phyloP scores from a whole-genome alignment of 1,140 invertebrate genomes.

The Brachionus koreanus region DNA sequence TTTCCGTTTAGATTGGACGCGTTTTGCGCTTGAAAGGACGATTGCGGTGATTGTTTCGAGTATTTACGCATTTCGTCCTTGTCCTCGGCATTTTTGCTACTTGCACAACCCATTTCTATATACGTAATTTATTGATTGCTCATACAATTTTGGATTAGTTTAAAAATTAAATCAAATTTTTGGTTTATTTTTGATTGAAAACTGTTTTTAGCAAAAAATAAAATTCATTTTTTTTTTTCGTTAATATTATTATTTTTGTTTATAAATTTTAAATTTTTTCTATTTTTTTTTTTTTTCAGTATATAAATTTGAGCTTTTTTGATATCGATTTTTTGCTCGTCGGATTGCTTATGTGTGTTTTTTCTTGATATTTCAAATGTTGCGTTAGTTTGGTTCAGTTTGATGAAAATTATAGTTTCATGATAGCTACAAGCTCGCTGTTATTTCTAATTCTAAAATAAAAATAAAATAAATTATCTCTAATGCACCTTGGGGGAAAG shows the following conservation, averaged over 20 bases:
- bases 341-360: not conserved
- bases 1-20: conserved; percentile 13
- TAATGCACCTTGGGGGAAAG: not conserved
- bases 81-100: conserved; percentile 40
- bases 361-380: not conserved
- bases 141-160: not conserved
- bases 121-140: not conserved
- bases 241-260: not conserved
- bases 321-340: not conserved
- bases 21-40: conserved; percentile 11
- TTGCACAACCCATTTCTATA: conserved; percentile 40
- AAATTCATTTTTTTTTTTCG: conserved; percentile 14
- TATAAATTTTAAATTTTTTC: not conserved
- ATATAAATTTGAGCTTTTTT: not conserved
- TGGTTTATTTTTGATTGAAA: not conserved
- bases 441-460: not conserved
- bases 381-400: conserved; percentile 20
- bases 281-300: not conserved
- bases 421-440: not conserved
- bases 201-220: conserved; percentile 14
- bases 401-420: conserved; percentile 7
- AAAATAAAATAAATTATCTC: not conserved
- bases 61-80: conserved; percentile 29
- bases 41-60: conserved; percentile 35
- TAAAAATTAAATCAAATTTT: not conserved